These are phyloP conservation scores for Heliconius charithonia DNA, from an alignment of 2,888 invertebrate genomes.

Conservation along the genomic window DNA sequence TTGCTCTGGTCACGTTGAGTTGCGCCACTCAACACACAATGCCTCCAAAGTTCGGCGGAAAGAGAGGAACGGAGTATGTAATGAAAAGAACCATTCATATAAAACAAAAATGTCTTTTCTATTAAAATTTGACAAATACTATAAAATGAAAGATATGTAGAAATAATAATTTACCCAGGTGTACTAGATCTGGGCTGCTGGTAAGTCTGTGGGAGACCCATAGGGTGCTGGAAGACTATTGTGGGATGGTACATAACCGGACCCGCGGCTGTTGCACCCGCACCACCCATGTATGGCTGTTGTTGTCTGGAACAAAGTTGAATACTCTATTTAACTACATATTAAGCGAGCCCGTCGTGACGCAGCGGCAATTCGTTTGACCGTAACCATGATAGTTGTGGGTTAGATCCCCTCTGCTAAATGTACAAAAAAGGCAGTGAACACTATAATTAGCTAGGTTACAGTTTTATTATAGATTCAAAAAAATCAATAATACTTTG, in stretches of 20 bases:
- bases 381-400: background rate
- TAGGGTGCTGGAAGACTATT: slow-evolving; percentile 70
- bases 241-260: slow-evolving; percentile 74
- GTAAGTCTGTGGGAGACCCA: slow-evolving; percentile 69
- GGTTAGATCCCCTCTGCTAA: too few relatives aligned
- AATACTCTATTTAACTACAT: background rate
- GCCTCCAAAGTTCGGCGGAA: too few relatives aligned
- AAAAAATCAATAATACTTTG: too few relatives aligned
- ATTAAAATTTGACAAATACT: background rate
- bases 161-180: slow-evolving; percentile 61
- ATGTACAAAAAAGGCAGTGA: too few relatives aligned
- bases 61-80: too few relatives aligned
- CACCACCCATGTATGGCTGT: slow-evolving; percentile 69
- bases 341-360: background rate
- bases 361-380: background rate
- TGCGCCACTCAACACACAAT: too few relatives aligned
- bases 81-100: background rate
- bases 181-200: slow-evolving; percentile 71
- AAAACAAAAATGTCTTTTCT: too few relatives aligned
- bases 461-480: too few relatives aligned
- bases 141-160: background rate
- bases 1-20: too few relatives aligned
- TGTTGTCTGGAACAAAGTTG: slow-evolving; percentile 62
- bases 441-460: too few relatives aligned
- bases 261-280: slow-evolving; percentile 63